Base-by-base conservation (phyloP, 1,140 invertebrate species). In the Dinoponera quadriceps region DNA sequence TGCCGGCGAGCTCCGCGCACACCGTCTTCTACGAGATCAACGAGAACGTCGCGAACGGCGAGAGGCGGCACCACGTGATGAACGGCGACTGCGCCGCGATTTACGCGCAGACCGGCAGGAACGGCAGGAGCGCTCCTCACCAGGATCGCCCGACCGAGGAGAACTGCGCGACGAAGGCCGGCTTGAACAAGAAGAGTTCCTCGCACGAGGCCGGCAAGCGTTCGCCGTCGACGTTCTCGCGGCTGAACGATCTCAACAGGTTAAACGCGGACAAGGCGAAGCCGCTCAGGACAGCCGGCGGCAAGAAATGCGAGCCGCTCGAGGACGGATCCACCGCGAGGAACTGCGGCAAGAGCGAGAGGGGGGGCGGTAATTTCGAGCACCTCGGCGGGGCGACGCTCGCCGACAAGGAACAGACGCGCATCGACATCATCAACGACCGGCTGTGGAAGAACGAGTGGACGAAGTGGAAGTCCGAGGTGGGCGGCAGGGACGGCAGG, bases 351-450 rank as follows among this genome's bases (percentile, higher is more conserved):
- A 88, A 86, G 62, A 82, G 44, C 11, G 87, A 89, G 11, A 83
- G 60, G 22, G 83, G n/a, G n/a, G n/a, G n/a, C n/a, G n/a, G 73
- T 18, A 60, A 57, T 18, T 72, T 65, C 18, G 78, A 75, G 69
- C 29, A 63, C 60, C 65, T 49, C 60, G 27, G 25, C 5, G 22
- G 48, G 65, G 54, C 38, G 75, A 84, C 20, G 7, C 55, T 72
- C n/a, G 44, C 20, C 16, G 66, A 72, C 60, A 78, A 88, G 62
- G 69, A 85, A 38, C 66, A 83, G 48, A 85, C 72, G 57, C 92
- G 91, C 25, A 88, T 93, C 20, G 91, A 94, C 27, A 92, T 94
- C 44, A 92, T 94, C 48, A 94, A 94, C 29, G 93, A 94, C n/a
- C 89, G 93, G 75, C 66, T 94, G 44, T 91, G 92, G 90, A 94